Percentiles rank a stretch among this genome's conserved stretches.
Conservation (phyloP, 2,797 vertebrate species). For the Pseudomugil tenellus region DNA sequence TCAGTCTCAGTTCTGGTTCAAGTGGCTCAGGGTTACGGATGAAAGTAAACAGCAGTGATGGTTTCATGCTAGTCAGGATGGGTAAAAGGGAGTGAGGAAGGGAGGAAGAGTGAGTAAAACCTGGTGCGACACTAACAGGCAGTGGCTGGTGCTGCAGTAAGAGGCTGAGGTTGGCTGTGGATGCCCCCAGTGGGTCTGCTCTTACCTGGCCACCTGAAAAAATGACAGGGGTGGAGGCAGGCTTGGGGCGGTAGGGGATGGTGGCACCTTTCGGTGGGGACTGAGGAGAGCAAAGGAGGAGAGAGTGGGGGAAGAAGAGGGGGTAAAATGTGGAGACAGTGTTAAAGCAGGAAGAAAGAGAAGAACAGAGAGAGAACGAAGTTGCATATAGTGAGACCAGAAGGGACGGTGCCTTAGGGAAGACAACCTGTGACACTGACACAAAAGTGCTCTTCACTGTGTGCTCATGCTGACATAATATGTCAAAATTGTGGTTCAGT, state of each 20-base stretch:
- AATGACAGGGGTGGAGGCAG: constrained; percentile 99
- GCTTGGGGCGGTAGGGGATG: constrained; percentile 99
- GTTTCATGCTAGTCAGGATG: constrained; percentile 62
- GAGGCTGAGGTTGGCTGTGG: constrained; percentile 99
- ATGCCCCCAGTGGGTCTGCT: constrained; percentile 97
- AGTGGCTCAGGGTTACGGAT: constrained; percentile 45
- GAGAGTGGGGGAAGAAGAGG: constrained; percentile 49
- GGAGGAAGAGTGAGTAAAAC: constrained; percentile 87
- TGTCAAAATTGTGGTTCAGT: constrained; percentile 59
- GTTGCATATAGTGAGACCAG: constrained; percentile 71
- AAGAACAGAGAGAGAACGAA: constrained; percentile 52
- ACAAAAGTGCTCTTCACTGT: constrained; percentile 74
- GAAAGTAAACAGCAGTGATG: constrained; percentile 59
- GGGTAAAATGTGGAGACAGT: constrained; percentile 87
- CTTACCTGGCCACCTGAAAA: constrained; percentile 99
- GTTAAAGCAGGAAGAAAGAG: constrained; percentile 66
- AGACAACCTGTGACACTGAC: constrained; percentile 69
- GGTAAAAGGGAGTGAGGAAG: constrained; percentile 65
- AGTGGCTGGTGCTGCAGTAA: constrained; percentile 99
- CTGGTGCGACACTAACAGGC: constrained; percentile 96
- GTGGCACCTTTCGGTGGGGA: constrained; percentile 99
- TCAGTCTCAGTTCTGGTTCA: constrained; percentile 60
- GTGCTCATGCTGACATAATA: constrained; percentile 71
- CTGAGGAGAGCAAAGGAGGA: constrained; percentile 82
- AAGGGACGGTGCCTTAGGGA: constrained; percentile 74